Conservation (phyloP, 2,113 vertebrate genomes). For the Salvelinus sp. region DNA sequence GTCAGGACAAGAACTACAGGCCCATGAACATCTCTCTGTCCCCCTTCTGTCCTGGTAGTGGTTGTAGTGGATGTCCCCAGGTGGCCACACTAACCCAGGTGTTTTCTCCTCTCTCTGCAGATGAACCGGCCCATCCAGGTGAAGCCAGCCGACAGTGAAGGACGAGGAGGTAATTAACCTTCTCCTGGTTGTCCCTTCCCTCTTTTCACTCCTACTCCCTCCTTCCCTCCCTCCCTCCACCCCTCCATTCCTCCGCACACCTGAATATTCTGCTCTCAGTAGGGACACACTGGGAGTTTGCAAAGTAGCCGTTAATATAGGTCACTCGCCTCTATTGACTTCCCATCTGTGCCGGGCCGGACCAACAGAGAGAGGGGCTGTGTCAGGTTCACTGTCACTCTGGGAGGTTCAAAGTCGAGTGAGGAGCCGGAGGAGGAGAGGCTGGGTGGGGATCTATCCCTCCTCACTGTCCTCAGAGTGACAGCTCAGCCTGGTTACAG, state of each 20-base stretch:
- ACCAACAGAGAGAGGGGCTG: conserved; percentile 42
- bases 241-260: conserved; percentile 13
- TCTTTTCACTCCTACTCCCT: neutral
- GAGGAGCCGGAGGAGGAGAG: conserved; percentile 21
- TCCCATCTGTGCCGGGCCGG: conserved; percentile 65
- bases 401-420: conserved; percentile 61
- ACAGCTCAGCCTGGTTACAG: conserved; percentile 20
- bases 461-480: conserved; percentile 7
- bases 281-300: conserved; percentile 62
- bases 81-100: conserved; percentile 52
- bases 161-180: conserved; percentile 93
- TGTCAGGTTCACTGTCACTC: conserved; percentile 63
- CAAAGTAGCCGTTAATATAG: conserved; percentile 69
- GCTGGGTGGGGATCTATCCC: neutral
- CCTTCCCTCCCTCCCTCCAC: neutral
- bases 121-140: conserved; percentile 99
- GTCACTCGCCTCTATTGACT: conserved; percentile 76
- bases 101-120: conserved; percentile 71
- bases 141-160: conserved; percentile 98
- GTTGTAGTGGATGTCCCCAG: conserved; percentile 6
- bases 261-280: conserved; percentile 64
- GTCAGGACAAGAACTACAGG: conserved; percentile 25
- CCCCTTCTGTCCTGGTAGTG: conserved; percentile 4
- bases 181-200: conserved; percentile 53
- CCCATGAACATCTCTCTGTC: neutral